Percentiles rank a stretch among this genome's conserved stretches.
Conservation (phyloP, 2,888 invertebrate genomes). For the Diploptera punctata region DNA sequence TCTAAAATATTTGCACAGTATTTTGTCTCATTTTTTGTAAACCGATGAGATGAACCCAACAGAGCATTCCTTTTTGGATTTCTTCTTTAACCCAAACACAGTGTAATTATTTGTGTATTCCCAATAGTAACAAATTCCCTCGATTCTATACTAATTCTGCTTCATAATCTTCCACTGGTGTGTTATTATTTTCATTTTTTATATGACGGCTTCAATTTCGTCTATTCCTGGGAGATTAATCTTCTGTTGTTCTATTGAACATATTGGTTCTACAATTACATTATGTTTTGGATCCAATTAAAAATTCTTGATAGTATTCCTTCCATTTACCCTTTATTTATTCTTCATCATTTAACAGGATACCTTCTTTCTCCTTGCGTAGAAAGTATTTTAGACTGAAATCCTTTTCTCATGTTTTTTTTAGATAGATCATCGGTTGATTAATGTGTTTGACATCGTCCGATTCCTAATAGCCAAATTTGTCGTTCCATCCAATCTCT, state of each 20-base stretch:
- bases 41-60: not conserved
- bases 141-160: not conserved
- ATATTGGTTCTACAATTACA: not conserved
- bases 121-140: not conserved
- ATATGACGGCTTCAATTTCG: no score
- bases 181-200: no score
- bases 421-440: no score
- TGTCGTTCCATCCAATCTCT: no score
- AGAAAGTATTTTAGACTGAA: not conserved
- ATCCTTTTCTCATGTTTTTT: not conserved
- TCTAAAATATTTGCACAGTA: no score
- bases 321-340: not conserved
- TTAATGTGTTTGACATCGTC: no score
- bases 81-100: not conserved
- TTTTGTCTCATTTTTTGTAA: not conserved
- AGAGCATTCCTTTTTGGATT: not conserved
- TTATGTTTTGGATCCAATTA: not conserved
- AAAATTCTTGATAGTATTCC: not conserved
- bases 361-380: not conserved
- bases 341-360: not conserved
- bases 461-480: no score
- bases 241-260: no score
- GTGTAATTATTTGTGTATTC: not conserved
- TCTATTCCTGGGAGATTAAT: no score
- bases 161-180: no score